Evolutionary conservation across 2,113 vertebrate species (phyloP).

Genomic region (Perognathus longimembris): DNA sequence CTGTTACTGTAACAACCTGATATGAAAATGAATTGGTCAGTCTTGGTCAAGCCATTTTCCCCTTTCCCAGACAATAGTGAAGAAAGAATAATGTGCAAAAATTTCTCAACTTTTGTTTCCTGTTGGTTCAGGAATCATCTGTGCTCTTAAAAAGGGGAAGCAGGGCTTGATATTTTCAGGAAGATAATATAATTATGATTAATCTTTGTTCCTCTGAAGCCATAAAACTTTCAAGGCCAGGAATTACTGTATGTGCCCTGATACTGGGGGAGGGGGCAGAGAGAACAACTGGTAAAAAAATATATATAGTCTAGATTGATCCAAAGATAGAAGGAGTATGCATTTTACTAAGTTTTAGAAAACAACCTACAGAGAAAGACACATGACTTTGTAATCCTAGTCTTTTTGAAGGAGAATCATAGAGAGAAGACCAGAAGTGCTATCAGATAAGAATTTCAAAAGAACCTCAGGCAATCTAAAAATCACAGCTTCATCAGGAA

Average conservation of each 20-base stretch:
- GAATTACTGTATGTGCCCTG: conserved; percentile 34
- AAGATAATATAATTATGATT: conserved; percentile 76
- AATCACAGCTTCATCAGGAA: conserved; percentile 49
- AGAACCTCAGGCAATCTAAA: neutral
- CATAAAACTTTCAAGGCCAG: conserved; percentile 74
- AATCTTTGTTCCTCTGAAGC: conserved; percentile 70
- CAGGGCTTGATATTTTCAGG: conserved; percentile 71
- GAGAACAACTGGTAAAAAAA: neutral
- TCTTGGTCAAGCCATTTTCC: neutral
- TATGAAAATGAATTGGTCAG: conserved; percentile 35
- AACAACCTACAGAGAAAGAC: neutral
- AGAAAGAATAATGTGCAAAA: conserved; percentile 53
- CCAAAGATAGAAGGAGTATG: neutral
- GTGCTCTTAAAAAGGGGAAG: conserved; percentile 73
- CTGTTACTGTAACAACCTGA: conserved; percentile 32
- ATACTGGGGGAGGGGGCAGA: neutral
- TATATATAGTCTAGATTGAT: neutral
- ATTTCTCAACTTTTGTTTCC: conserved; percentile 73
- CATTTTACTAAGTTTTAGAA: conserved; percentile 50
- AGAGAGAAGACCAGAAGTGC: neutral
- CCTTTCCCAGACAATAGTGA: conserved; percentile 53
- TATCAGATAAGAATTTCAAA: conserved; percentile 6
- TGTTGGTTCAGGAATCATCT: conserved; percentile 81
- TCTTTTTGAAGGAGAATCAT: neutral
- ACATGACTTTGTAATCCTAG: neutral